Evolutionary conservation across 2,113 vertebrate genomes (phyloP).

Genomic region (Tautogolabrus adspersus): DNA sequence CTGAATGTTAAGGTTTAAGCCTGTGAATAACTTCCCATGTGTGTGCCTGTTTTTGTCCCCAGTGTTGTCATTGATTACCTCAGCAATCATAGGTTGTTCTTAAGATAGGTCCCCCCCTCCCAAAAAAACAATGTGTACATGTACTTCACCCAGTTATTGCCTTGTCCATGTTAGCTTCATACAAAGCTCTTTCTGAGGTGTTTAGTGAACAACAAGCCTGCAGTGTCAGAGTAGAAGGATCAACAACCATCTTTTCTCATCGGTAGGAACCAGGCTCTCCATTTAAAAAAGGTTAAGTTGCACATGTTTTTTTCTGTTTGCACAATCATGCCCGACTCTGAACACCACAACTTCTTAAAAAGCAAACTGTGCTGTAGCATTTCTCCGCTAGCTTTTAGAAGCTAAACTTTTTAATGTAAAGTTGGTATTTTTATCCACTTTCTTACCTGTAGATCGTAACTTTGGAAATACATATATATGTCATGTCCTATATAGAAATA

Average conservation of each 20-base stretch:
- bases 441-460: background rate
- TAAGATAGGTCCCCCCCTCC: background rate
- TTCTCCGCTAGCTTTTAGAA: constrained; percentile 2
- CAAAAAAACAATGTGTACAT: background rate
- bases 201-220: background rate
- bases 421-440: constrained; percentile 9
- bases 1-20: constrained; percentile 69
- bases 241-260: background rate
- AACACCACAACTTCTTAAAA: constrained; percentile 1
- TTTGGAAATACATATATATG: background rate
- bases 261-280: background rate
- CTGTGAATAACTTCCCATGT: constrained; percentile 60
- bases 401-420: background rate
- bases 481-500: background rate
- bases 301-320: background rate
- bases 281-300: too few species aligned
- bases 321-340: constrained; percentile 1
- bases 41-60: constrained; percentile 57
- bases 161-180: background rate
- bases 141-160: constrained; percentile 3
- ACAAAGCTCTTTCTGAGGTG: background rate
- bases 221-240: background rate
- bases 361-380: background rate
- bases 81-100: constrained; percentile 38
- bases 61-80: constrained; percentile 59